Conservation (phyloP, 2,888 invertebrate species). For the Tetranychus piercei region DNA sequence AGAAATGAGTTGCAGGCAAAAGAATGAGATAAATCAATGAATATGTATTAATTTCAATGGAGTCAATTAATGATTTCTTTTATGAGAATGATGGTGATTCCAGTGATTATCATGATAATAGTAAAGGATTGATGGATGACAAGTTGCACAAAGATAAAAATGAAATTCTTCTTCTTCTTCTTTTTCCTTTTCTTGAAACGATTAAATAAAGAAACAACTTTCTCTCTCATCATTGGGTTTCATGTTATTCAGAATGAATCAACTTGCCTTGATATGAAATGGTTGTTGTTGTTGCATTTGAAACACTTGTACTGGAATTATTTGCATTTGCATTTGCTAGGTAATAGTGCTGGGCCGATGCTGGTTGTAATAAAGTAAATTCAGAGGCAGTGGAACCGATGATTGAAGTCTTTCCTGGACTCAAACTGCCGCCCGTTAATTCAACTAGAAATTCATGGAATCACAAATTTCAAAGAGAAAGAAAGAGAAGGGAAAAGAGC, state of each 20-base stretch:
- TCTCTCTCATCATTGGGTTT: too few relatives aligned
- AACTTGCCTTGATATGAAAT: slow-evolving; percentile 12
- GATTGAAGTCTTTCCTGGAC: slow-evolving; percentile 12
- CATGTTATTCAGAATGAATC: neutral
- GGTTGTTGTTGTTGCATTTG: slow-evolving; percentile 4
- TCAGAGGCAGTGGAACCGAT: slow-evolving; percentile 10
- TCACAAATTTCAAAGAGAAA: neutral
- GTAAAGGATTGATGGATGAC: too few relatives aligned
- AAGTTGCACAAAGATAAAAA: too few relatives aligned
- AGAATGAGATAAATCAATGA: neutral
- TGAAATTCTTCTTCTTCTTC: too few relatives aligned
- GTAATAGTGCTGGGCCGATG: slow-evolving; percentile 11
- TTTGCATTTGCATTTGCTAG: slow-evolving; percentile 4
- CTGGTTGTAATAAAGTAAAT: slow-evolving; percentile 11
- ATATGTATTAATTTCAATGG: too few relatives aligned
- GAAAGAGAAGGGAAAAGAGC: neutral
- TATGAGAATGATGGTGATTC: too few relatives aligned
- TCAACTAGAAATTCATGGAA: neutral
- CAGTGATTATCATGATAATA: too few relatives aligned
- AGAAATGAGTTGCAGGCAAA: neutral
- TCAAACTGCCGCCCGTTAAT: slow-evolving; percentile 10
- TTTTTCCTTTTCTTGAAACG: too few relatives aligned
- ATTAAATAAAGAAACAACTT: too few relatives aligned
- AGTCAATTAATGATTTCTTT: too few relatives aligned
- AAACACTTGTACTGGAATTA: slow-evolving; percentile 6